Conservation (phyloP, 2,797 vertebrate genomes). For the Liparis tanakae region DNA sequence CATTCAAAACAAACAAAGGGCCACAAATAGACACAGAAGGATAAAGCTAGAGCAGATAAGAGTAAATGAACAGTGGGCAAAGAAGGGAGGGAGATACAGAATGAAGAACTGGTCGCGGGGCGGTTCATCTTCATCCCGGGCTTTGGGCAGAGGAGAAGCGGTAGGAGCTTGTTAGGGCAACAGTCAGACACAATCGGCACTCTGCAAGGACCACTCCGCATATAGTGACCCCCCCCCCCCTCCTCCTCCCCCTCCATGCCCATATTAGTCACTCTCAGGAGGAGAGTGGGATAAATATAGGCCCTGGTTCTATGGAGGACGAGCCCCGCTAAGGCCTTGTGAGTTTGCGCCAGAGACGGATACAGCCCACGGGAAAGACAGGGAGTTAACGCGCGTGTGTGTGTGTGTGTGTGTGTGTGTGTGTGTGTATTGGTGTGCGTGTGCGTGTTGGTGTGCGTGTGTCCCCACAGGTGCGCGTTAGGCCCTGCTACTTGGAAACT, state of each 20-base stretch:
- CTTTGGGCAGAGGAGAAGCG: slow-evolving; percentile 39
- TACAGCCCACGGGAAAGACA: slow-evolving; percentile 41
- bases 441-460: not conserved
- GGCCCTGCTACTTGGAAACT: slow-evolving; percentile 12
- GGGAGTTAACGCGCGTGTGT: slow-evolving; percentile 19
- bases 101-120: slow-evolving; percentile 31
- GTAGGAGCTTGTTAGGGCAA: slow-evolving; percentile 78
- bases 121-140: slow-evolving; percentile 55
- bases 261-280: slow-evolving; percentile 82
- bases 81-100: slow-evolving; percentile 23
- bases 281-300: slow-evolving; percentile 86
- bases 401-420: not conserved
- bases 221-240: slow-evolving; percentile 78
- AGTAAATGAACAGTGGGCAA: not conserved
- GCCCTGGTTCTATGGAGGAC: slow-evolving; percentile 58
- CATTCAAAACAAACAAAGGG: not conserved
- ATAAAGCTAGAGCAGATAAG: not conserved
- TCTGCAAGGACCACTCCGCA: slow-evolving; percentile 81
- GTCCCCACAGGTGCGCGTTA: slow-evolving; percentile 41
- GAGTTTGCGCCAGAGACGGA: slow-evolving; percentile 58
- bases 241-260: slow-evolving; percentile 71
- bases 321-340: slow-evolving; percentile 67
- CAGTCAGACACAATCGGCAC: slow-evolving; percentile 78
- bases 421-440: not conserved
- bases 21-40: not conserved